Conservation (phyloP, 2,113 vertebrate species). For the Platysteira castanea region DNA sequence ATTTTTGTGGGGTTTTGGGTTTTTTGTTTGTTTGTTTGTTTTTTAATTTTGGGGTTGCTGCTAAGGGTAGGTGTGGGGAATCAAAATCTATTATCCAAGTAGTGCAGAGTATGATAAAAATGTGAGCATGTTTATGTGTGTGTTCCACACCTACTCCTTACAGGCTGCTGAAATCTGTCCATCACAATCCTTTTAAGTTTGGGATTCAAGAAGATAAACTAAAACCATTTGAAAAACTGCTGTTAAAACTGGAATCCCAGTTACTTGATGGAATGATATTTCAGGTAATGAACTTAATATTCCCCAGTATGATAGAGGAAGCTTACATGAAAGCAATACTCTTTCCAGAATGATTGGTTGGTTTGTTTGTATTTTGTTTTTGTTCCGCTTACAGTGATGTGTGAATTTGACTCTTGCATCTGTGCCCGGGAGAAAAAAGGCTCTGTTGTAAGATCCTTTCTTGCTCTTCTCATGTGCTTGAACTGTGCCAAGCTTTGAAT, state of each 20-base stretch:
- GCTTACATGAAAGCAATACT: not conserved
- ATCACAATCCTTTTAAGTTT: slow-evolving; percentile 96
- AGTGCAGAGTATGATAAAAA: not conserved
- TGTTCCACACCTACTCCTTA: not conserved
- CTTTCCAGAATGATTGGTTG: not conserved
- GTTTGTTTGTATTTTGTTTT: not conserved
- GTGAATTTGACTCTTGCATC: not conserved
- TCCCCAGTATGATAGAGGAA: not conserved
- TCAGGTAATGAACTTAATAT: slow-evolving; percentile 78
- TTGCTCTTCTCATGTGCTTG: not conserved
- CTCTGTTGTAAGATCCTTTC: not conserved
- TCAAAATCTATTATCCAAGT: not conserved
- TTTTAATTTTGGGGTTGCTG: not conserved
- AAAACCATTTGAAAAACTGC: slow-evolving; percentile 96
- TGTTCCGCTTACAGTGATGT: not conserved
- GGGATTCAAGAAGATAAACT: slow-evolving; percentile 93
- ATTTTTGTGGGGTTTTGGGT: not conserved
- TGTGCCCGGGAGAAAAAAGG: not conserved
- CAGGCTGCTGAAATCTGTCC: slow-evolving; percentile 95
- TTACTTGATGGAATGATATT: slow-evolving; percentile 93
- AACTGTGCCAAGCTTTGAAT: slow-evolving; percentile 7
- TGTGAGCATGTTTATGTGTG: not conserved
- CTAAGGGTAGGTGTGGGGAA: not conserved
- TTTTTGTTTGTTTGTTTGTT: not conserved
- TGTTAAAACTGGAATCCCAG: slow-evolving; percentile 92